Conservation (phyloP, 2,113 vertebrate genomes). For the Serranochromis macrocephalus region DNA sequence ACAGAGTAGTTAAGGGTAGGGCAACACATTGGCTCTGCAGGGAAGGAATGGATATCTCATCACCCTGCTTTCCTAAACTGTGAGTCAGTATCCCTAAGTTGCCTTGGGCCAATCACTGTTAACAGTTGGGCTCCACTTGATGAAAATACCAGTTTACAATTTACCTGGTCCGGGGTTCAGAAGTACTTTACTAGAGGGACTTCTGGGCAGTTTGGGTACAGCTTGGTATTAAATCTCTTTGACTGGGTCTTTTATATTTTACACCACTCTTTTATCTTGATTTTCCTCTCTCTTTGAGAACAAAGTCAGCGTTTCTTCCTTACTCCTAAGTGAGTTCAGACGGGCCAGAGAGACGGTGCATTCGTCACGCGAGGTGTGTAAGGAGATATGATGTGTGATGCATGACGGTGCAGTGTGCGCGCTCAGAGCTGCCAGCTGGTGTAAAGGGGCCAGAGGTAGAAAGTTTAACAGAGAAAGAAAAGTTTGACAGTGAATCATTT, state of each 20-base stretch:
- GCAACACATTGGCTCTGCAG: slow-evolving; percentile 22
- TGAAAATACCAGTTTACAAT: slow-evolving; percentile 5
- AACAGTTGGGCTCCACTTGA: slow-evolving; percentile 5
- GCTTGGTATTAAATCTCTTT: background rate
- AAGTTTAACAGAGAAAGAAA: slow-evolving; percentile 30
- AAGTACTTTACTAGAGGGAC: background rate
- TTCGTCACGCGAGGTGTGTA: slow-evolving; percentile 51
- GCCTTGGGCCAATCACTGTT: slow-evolving; percentile 14
- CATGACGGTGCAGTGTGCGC: background rate
- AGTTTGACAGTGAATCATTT: slow-evolving; percentile 20
- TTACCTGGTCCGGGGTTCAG: background rate
- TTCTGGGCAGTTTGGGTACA: background rate
- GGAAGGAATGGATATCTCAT: slow-evolving; percentile 49
- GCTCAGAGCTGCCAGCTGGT: slow-evolving; percentile 25
- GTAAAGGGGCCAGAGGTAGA: slow-evolving; percentile 34
- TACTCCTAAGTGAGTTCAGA: slow-evolving; percentile 15
- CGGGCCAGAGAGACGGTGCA: slow-evolving; percentile 24
- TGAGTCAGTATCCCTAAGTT: slow-evolving; percentile 40
- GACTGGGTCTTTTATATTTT: background rate
- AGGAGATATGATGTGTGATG: slow-evolving; percentile 57
- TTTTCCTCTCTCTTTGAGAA: background rate
- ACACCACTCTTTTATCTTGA: background rate
- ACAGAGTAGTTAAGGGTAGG: background rate
- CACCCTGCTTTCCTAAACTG: slow-evolving; percentile 23
- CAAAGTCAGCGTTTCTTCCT: slow-evolving; percentile 9